Evolutionary conservation across 2,888 invertebrate species (phyloP), one percentile per base, ranked within the genome.

Genomic region (Tridacna crocea): DNA sequence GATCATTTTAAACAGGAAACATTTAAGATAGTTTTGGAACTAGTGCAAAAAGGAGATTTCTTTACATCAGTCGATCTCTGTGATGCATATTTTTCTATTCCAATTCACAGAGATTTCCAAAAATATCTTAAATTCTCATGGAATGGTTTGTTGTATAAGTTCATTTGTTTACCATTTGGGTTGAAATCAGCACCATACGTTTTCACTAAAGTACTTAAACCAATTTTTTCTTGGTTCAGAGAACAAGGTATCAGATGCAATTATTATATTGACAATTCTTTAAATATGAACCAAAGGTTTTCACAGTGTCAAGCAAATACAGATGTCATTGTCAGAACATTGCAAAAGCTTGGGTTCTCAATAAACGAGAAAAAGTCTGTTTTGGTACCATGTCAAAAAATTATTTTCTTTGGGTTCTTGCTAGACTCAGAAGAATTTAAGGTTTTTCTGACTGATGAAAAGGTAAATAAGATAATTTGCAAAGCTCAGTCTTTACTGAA

Each of bases 321-420:
- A 48, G 22, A 27, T 22, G n/a, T 72, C n/a, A 63, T 81, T 51
- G 61, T 55, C 22, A 27, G 73, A 24, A 66, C 58, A 17, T 24
- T 80, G 46, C 47, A 72, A 47, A 55, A 73, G 48, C 27, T 83
- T 22, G 83, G 83, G 24, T 72, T 66, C 66, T 46, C n/a, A 51
- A 51, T 84, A 15, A 77, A 80, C 75, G 10, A 48, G 15, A 72
- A 81, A 11, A 84, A 83, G 74, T 74, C 80, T n/a, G n/a, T n/a
- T n/a, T n/a, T n/a, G n/a, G n/a, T n/a, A n/a, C n/a, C n/a, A n/a
- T n/a, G n/a, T n/a, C n/a, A n/a, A n/a, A n/a, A n/a, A n/a, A n/a
- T n/a, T n/a, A n/a, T n/a, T n/a, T n/a, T n/a, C n/a, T n/a, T 84
- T 81, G 85, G 88, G 15, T 75, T 84, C 74, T 68, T 84, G 13